Percentiles rank a stretch among this genome's conserved stretches.
phyloP scores from a whole-genome alignment of 2,888 invertebrate species.

The Apamea sordens region DNA sequence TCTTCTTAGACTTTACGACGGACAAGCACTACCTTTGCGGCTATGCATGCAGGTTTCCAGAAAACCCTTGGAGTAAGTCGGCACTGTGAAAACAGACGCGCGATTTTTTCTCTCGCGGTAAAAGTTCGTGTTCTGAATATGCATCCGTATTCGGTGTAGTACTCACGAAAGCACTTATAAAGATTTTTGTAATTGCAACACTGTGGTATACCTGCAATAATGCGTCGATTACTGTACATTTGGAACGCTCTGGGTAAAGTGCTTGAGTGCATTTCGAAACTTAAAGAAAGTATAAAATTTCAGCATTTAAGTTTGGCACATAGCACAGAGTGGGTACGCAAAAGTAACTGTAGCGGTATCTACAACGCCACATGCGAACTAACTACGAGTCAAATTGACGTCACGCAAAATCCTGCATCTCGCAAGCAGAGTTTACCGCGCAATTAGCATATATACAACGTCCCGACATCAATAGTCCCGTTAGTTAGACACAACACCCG shows the following conservation, averaged over 20 bases:
- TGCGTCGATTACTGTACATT: slow-evolving; percentile 25
- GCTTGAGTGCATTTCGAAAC: slow-evolving; percentile 25
- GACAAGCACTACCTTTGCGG: neutral
- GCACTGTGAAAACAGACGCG: too few relatives aligned
- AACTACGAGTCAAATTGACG: too few relatives aligned
- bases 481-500: too few relatives aligned
- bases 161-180: slow-evolving; percentile 22
- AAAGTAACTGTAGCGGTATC: neutral
- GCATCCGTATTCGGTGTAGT: neutral
- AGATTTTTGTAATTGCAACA: slow-evolving; percentile 11
- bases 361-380: too few relatives aligned
- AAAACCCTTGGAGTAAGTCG: neutral
- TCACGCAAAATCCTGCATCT: too few relatives aligned
- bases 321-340: neutral
- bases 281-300: neutral
- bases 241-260: slow-evolving; percentile 17
- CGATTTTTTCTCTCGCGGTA: neutral
- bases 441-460: too few relatives aligned
- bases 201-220: slow-evolving; percentile 1
- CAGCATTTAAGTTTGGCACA: neutral
- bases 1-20: too few relatives aligned
- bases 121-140: neutral
- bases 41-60: neutral
- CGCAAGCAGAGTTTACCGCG: too few relatives aligned
- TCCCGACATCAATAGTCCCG: too few relatives aligned